Evolutionary conservation across 2,888 invertebrate genomes (phyloP), one percentile per base, ranked within the genome.

Genomic region (Drosophila neonasuta): DNA sequence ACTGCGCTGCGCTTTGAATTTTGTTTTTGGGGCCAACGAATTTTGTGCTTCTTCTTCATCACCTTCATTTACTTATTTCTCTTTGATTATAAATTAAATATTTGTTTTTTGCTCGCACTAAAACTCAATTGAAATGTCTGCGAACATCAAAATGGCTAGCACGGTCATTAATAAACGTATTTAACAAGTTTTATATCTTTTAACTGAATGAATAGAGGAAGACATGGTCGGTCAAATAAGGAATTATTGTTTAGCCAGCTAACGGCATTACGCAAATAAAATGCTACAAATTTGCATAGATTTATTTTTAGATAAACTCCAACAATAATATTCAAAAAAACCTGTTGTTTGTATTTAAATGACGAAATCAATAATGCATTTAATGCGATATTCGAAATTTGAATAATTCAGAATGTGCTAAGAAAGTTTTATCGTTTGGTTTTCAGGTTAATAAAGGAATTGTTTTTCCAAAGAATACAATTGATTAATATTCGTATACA

Each of bases 1-100:
- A 52, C 68, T 67, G 54, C 39, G 54, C 39, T 55, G 66, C 67
- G 64, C 44, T 66, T 64, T 49, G 20, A 17, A n/a, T 68, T 60
- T 42, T 34, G 50, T 36, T 68, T 67, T 51, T 46, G 68, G 20
- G 68, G 51, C 46, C 68, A 56, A 68, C 42, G 48, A 67, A 67
- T 60, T 66, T 58, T 41, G 32, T 29, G 51, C 20, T 42, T 30
- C 36, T 60, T 61, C 30, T 46, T 67, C 24, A 17, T 61, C 41
- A 13, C n/a, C 29, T 36, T 20, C 9, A 46, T 52, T 55, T 41
- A 34, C 30, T 24, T 55, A 32, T 29, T 69, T 56, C 48, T 45
- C 41, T 58, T 70, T 69, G 51, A 52, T 54, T 57, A 62, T 64
- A 59, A 64, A 63, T 64, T 58, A 50, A 60, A 36, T 36, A 34